Evolutionary conservation across 2,113 vertebrate genomes (phyloP).

Genomic region (Oryzias celebensis): DNA sequence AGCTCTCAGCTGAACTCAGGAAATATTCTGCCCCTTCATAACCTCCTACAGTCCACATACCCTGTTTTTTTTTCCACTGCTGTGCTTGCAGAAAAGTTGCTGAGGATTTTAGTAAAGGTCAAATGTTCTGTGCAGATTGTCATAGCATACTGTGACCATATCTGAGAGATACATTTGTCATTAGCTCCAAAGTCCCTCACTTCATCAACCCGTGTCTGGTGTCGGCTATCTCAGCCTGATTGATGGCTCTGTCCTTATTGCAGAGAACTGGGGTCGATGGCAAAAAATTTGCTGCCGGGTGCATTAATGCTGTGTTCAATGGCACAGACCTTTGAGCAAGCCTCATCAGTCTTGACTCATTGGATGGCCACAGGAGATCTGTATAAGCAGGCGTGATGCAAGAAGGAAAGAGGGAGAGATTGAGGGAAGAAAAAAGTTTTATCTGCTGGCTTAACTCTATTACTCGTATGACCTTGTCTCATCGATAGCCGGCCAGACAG

Average conservation of each 20-base stretch:
- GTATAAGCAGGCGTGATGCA: slow-evolving; percentile 52
- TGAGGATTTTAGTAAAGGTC: slow-evolving; percentile 60
- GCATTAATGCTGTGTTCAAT: slow-evolving; percentile 69
- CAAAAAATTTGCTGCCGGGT: slow-evolving; percentile 74
- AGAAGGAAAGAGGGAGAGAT: slow-evolving; percentile 21
- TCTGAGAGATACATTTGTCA: slow-evolving; percentile 69
- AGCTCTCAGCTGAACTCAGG: slow-evolving; percentile 24
- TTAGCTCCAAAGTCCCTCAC: slow-evolving; percentile 67
- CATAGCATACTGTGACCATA: slow-evolving; percentile 58
- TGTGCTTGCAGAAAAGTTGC: slow-evolving; percentile 37
- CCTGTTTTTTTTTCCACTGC: slow-evolving; percentile 19
- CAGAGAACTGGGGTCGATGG: slow-evolving; percentile 65
- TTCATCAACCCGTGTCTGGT: slow-evolving; percentile 69
- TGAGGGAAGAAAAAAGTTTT: slow-evolving; percentile 38
- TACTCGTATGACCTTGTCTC: slow-evolving; percentile 40
- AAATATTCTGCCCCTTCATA: slow-evolving; percentile 25
- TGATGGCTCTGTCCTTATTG: slow-evolving; percentile 75
- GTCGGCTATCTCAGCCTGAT: slow-evolving; percentile 70
- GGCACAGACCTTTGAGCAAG: slow-evolving; percentile 69
- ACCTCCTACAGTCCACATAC: neutral
- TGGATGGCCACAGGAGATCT: slow-evolving; percentile 59
- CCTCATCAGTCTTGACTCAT: slow-evolving; percentile 74
- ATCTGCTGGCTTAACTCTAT: slow-evolving; percentile 51
- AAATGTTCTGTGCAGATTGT: slow-evolving; percentile 51
- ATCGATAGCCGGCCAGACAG: slow-evolving; percentile 4